A percentile compares a stretch with the other conserved stretches of the same genome.
These are phyloP conservation scores for Pithys albifrons DNA, from an alignment of 2,113 vertebrate genomes.

Conservation along the genomic window DNA sequence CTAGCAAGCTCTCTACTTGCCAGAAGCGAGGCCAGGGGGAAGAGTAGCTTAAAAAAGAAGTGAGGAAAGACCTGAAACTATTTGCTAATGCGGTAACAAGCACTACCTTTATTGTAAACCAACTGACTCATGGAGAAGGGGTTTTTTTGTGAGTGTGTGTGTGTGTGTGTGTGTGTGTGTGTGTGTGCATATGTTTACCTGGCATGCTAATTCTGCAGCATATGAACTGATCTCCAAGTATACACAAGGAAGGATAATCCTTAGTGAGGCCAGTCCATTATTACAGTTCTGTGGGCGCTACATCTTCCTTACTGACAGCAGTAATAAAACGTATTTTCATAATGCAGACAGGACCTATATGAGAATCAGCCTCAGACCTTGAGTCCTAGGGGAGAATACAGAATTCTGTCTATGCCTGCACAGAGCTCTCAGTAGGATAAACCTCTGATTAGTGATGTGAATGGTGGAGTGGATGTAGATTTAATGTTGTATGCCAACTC, in stretches of 20 bases:
- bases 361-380: not conserved
- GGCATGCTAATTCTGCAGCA: not conserved
- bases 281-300: not conserved
- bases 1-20: not conserved
- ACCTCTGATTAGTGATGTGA: not conserved
- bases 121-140: not conserved
- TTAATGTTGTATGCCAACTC: conserved; percentile 9
- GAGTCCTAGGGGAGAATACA: not conserved
- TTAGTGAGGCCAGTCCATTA: not conserved
- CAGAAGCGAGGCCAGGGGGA: not conserved
- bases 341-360: not conserved
- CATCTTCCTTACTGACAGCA: not conserved
- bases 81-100: not conserved
- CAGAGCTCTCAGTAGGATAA: not conserved
- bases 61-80: conserved; percentile 7
- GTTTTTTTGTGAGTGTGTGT: not conserved
- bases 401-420: not conserved
- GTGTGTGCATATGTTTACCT: not conserved
- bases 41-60: not conserved
- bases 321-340: not conserved
- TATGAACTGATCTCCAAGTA: not conserved
- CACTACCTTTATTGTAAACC: not conserved
- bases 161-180: not conserved
- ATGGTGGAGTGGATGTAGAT: conserved; percentile 15
- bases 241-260: not conserved